phyloP scores from a whole-genome alignment of 2,888 invertebrate genomes.

The Dexiosoma caninum region DNA sequence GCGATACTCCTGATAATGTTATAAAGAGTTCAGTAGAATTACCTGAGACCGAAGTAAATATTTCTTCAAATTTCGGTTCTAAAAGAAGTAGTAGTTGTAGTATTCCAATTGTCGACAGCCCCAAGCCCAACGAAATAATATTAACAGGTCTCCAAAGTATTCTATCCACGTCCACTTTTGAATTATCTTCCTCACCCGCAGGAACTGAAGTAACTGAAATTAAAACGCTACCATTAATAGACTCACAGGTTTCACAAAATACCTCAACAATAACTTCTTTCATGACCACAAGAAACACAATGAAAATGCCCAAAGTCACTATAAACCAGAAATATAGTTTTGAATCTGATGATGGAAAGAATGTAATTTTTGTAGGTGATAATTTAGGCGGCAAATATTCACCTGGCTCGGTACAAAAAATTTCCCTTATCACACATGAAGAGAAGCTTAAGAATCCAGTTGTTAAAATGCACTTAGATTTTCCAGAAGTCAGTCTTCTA shows the following conservation, averaged over 20 bases:
- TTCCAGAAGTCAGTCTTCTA: slow-evolving; percentile 75
- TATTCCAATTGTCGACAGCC: slow-evolving; percentile 10
- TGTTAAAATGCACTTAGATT: slow-evolving; percentile 82
- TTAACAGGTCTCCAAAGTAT: slow-evolving; percentile 39
- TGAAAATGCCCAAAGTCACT: slow-evolving; percentile 69
- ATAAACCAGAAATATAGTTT: slow-evolving; percentile 72
- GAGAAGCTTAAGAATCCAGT: slow-evolving; percentile 84
- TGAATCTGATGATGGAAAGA: slow-evolving; percentile 72
- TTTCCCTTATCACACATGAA: slow-evolving; percentile 85
- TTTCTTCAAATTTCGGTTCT: slow-evolving; percentile 20
- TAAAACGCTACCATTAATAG: slow-evolving; percentile 68
- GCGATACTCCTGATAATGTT: slow-evolving; percentile 70
- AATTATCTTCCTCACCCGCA: slow-evolving; percentile 8
- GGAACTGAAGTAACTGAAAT: slow-evolving; percentile 70
- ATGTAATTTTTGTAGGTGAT: slow-evolving; percentile 73
- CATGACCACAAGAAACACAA: slow-evolving; percentile 66
- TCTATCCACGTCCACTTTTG: background rate
- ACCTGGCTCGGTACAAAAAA: slow-evolving; percentile 76
- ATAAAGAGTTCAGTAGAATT: slow-evolving; percentile 72
- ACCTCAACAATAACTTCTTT: slow-evolving; percentile 69
- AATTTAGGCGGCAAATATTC: slow-evolving; percentile 71
- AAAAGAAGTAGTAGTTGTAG: slow-evolving; percentile 53
- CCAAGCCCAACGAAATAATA: slow-evolving; percentile 34
- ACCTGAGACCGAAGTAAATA: slow-evolving; percentile 64
- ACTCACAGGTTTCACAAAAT: slow-evolving; percentile 49